These are phyloP conservation scores for Cheirogaleus major DNA, from an alignment of 2,797 vertebrate genomes.

Conservation along the genomic window DNA sequence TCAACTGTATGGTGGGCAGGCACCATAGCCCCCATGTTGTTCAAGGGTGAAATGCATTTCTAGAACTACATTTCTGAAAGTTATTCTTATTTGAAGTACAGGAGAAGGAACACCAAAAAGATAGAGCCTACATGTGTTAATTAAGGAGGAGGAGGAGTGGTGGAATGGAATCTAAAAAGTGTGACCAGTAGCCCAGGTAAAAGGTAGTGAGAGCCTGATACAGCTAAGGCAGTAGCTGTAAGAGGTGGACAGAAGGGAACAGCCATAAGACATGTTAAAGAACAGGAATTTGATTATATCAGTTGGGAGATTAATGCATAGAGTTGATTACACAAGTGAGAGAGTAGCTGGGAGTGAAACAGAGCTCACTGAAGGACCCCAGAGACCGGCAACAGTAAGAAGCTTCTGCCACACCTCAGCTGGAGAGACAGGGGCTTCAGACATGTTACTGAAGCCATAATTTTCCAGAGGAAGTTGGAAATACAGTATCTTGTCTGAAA, in stretches of 20 bases:
- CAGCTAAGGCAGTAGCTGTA: not conserved
- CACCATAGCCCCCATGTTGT: not conserved
- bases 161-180: not conserved
- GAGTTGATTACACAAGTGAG: not conserved
- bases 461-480: conserved; percentile 13
- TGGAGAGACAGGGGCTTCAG: not conserved
- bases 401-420: not conserved
- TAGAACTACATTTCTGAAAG: not conserved
- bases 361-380: not conserved
- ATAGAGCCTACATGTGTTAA: not conserved
- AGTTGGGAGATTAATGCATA: not conserved
- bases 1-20: not conserved
- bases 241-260: not conserved
- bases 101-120: not conserved
- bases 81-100: conserved; percentile 10
- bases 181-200: not conserved
- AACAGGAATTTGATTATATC: not conserved
- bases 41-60: not conserved
- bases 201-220: not conserved
- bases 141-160: not conserved
- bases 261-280: not conserved
- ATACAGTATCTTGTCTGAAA: conserved; percentile 11
- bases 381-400: not conserved
- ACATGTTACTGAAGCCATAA: not conserved
- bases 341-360: not conserved